Percentiles rank a stretch among this genome's conserved stretches.
phyloP scores from a whole-genome alignment of 2,888 invertebrate species.

The Sarcophaga caerulescens region DNA sequence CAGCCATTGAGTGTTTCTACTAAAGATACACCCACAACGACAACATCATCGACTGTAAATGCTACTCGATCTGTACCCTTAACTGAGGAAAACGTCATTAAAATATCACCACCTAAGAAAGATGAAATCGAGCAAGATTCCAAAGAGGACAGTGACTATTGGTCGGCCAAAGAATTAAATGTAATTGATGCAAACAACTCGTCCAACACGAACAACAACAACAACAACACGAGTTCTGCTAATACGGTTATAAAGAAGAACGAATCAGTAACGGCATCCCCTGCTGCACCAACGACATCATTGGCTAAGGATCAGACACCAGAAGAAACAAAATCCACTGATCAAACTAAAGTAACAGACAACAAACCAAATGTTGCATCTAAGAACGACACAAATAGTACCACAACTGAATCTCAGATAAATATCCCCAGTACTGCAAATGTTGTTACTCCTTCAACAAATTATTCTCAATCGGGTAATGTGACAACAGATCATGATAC shows the following conservation, averaged over 20 bases:
- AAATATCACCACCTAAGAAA: conserved; percentile 77
- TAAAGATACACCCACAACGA: conserved; percentile 72
- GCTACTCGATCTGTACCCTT: conserved; percentile 70
- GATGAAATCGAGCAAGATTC: conserved; percentile 82
- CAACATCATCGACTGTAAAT: conserved; percentile 43
- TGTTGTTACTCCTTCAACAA: not conserved
- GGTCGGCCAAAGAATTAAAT: conserved; percentile 82
- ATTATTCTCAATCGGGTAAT: conserved; percentile 50
- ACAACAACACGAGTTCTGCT: conserved; percentile 8
- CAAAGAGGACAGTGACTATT: conserved; percentile 88
- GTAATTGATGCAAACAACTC: conserved; percentile 41
- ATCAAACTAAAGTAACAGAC: conserved; percentile 13
- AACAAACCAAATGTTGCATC: conserved; percentile 1
- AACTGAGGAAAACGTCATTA: conserved; percentile 78
- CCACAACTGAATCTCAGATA: conserved; percentile 27
- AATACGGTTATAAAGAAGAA: conserved; percentile 57
- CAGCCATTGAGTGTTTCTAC: conserved; percentile 4
- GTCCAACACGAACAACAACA: not conserved
- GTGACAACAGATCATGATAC: conserved; percentile 78
- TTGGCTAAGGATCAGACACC: not conserved
- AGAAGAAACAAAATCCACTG: conserved; percentile 28
- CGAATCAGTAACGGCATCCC: conserved; percentile 18
- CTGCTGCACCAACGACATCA: conserved; percentile 48
- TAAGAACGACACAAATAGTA: conserved; percentile 17
- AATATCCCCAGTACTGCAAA: not conserved